phyloP scores from a whole-genome alignment of 2,113 vertebrate species.

The Orcinus orca region DNA sequence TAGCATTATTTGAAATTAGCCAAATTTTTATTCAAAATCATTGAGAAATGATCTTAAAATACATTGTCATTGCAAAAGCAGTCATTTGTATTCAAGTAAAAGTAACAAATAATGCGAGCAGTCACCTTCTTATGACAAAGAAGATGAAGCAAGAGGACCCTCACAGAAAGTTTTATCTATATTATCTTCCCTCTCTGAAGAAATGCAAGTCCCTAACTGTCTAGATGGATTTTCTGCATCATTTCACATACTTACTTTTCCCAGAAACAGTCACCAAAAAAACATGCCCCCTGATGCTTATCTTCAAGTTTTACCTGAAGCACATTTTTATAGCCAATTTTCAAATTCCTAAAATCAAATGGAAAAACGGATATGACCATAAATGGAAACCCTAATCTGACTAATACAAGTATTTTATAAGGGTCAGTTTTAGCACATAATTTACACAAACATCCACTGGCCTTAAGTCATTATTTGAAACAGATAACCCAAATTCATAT shows the following conservation, averaged over 20 bases:
- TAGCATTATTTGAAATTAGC: neutral
- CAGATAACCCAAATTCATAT: neutral
- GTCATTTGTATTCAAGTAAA: neutral
- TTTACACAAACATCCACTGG: constrained; percentile 18
- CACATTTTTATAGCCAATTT: constrained; percentile 71
- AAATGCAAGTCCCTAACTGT: constrained; percentile 51
- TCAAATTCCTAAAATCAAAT: constrained; percentile 74
- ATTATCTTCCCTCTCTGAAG: neutral
- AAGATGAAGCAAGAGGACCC: neutral
- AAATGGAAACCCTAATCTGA: constrained; percentile 52
- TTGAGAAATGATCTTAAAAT: constrained; percentile 35
- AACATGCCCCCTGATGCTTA: constrained; percentile 54
- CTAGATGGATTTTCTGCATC: constrained; percentile 69
- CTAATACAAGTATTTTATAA: constrained; percentile 41
- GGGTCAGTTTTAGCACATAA: constrained; percentile 47
- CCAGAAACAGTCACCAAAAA: constrained; percentile 55
- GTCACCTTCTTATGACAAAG: neutral
- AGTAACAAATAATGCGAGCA: neutral
- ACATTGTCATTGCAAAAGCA: neutral
- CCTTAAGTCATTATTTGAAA: neutral
- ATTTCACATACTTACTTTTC: constrained; percentile 62
- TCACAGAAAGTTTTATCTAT: neutral
- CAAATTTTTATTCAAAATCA: constrained; percentile 42
- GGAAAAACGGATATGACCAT: constrained; percentile 39
- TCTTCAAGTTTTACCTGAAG: constrained; percentile 72